Base-by-base conservation (phyloP, 2,113 vertebrate species). In the Cromileptes altivelis region DNA sequence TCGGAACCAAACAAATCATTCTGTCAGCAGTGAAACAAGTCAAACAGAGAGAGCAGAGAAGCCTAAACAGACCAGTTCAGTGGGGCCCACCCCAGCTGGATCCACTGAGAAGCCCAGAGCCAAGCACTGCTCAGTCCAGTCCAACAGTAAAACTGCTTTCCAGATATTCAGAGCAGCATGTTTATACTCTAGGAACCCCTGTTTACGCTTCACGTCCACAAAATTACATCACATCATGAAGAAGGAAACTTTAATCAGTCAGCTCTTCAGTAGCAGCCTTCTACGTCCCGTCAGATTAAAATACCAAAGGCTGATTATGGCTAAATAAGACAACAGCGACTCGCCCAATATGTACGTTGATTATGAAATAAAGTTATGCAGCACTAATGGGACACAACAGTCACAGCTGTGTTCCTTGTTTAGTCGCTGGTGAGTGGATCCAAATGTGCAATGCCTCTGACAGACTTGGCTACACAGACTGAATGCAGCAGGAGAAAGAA, bases 211-310 rank as follows among this genome's bases (percentile, higher is more conserved):
- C 74, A 37, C 21, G 65, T 89, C 76, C 79, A 81, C 89, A 78
- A 85, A 87, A 93, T 90, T 86, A 90, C 80, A 92, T 90, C 88
- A 92, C 82, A 74, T 72, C 75, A 75, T 45, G 52, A 69, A 81
- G 61, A 53, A 80, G 80, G 87, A 81, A 85, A 72, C 78, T 88
- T 86, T 80, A 77, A 81, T 91, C 84, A 74, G 81, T 80, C 78
- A 53, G 78, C 70, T 78, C 85, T 71, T 83, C 73, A n/a, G 90
- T 82, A 90, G 88, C 86, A 79, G 75, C 61, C 70, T 33, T 75
- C 63, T 64, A 58, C 10, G 30, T 77, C 40, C 55, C 42, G 25
- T 70, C 77, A 68, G 60, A 83, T 82, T 88, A 79, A 89, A 88
- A 89, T 70, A 85, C 79, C 60, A 63, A 53, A 63, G 25, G 37